Percentiles rank a stretch among this genome's conserved stretches.
These are phyloP conservation scores for Dromas ardeola DNA, from an alignment of 2,113 vertebrate genomes.

Conservation along the genomic window DNA sequence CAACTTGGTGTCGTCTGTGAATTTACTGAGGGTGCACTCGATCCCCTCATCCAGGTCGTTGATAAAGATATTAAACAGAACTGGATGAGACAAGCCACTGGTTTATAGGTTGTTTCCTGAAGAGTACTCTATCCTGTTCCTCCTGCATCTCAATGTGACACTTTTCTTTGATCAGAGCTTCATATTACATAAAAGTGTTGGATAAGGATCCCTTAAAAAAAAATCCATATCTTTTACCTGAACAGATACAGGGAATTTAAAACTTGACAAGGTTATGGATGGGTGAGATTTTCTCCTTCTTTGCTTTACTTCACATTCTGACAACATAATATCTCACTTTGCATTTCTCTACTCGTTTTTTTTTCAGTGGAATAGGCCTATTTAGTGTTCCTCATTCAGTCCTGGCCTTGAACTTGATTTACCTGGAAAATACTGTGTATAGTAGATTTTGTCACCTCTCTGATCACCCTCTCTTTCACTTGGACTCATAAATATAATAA, in stretches of 20 bases:
- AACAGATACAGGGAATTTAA: not conserved
- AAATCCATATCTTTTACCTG: not conserved
- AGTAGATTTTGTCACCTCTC: not conserved
- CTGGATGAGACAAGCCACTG: not conserved
- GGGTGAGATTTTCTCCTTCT: not conserved
- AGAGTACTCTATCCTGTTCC: not conserved
- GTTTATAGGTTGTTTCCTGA: not conserved
- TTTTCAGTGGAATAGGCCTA: not conserved
- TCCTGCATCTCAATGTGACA: not conserved
- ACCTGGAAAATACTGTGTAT: not conserved
- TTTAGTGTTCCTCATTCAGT: not conserved
- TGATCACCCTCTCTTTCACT: not conserved
- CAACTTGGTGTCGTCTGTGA: not conserved
- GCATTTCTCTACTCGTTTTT: not conserved
- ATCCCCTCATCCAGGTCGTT: not conserved
- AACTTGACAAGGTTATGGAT: not conserved
- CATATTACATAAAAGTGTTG: not conserved
- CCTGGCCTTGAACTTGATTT: not conserved
- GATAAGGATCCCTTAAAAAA: not conserved
- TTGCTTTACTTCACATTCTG: not conserved
- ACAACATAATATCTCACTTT: not conserved
- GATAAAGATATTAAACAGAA: not conserved
- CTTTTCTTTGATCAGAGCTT: not conserved
- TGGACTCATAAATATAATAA: not conserved
- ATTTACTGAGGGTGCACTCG: not conserved